Conservation (phyloP, 2,888 invertebrate species). For the Lepetodrilus schrolli region DNA sequence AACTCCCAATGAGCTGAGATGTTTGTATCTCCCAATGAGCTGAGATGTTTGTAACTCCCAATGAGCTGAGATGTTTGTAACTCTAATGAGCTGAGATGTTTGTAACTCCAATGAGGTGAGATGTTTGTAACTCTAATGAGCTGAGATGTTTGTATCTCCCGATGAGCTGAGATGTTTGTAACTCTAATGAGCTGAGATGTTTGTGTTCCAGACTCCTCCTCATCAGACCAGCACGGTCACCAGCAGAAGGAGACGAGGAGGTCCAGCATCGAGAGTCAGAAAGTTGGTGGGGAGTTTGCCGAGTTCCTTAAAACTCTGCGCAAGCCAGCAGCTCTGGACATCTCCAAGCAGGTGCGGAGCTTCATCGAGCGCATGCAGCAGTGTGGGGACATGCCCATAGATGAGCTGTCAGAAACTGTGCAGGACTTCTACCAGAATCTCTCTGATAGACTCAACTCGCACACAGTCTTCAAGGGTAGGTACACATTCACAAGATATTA, state of each 20-base stretch:
- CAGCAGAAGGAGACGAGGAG: slow-evolving; percentile 50
- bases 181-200: not conserved
- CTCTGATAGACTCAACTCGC: slow-evolving; percentile 82
- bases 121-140: too few relatives aligned
- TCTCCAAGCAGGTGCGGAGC: slow-evolving; percentile 81
- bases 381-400: slow-evolving; percentile 74
- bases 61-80: too few relatives aligned
- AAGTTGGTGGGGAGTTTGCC: slow-evolving; percentile 74
- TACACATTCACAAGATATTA: too few relatives aligned
- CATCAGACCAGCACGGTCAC: not conserved
- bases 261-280: slow-evolving; percentile 74
- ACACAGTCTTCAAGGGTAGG: slow-evolving; percentile 74
- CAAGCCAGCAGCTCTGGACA: slow-evolving; percentile 74
- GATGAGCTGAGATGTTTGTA: not conserved
- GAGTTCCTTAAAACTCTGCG: slow-evolving; percentile 74
- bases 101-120: too few relatives aligned
- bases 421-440: slow-evolving; percentile 92
- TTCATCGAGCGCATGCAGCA: slow-evolving; percentile 74
- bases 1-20: too few relatives aligned
- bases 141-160: too few relatives aligned
- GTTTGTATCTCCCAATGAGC: too few relatives aligned
- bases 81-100: too few relatives aligned
- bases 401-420: slow-evolving; percentile 87
- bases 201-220: not conserved
- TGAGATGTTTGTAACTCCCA: too few relatives aligned